Evolutionary conservation across 2,797 vertebrate genomes (phyloP), one percentile per base, ranked within the genome.

Genomic region (Halcyon smyrnensis): DNA sequence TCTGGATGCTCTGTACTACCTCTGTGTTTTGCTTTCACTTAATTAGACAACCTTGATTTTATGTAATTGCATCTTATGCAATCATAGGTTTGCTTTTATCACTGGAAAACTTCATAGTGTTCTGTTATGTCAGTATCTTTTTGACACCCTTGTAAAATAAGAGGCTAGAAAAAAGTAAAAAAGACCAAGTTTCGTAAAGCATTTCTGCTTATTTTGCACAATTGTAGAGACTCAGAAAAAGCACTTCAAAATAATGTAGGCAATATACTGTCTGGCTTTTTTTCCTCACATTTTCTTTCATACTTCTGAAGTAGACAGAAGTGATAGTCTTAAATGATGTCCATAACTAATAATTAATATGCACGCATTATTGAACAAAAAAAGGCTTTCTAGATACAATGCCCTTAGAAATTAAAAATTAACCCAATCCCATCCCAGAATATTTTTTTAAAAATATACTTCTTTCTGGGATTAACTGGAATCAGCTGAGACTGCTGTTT

Each of bases 61-160:
- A 88, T 92, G 74, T 94, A 93, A 79, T 82, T 92, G 56, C 50
- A 87, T 62, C 74, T 92, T 96, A 84, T 65, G 89, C 89, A 91
- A 53, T 91, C 56, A 4, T 51, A 24, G 90, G 74, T 89, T 95
- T 97, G n/a, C 86, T 94, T 95, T 91, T 88, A 54, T 90, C 81
- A 70, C 20, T 1, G 0, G n/a, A 79, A 67, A 67, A 73, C 76
- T 88, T 86, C 43, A 19, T 45, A 62, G 67, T 1, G 0, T 89
- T 90, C 51, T 77, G 45, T 88, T 86, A 67, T 80, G 60, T 82
- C 62, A 14, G 1, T 63, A 8, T 83, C 45, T 92, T 84, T 78
- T 81, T 76, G 36, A 48, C 37, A 43, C 8, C 13, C 4, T n/a
- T 80, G 77, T 36, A 76, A 94, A 87, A 23, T 27, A 76, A 63